Base-by-base conservation (phyloP, 2,888 invertebrate species). In the Cephus nigrinus region DNA sequence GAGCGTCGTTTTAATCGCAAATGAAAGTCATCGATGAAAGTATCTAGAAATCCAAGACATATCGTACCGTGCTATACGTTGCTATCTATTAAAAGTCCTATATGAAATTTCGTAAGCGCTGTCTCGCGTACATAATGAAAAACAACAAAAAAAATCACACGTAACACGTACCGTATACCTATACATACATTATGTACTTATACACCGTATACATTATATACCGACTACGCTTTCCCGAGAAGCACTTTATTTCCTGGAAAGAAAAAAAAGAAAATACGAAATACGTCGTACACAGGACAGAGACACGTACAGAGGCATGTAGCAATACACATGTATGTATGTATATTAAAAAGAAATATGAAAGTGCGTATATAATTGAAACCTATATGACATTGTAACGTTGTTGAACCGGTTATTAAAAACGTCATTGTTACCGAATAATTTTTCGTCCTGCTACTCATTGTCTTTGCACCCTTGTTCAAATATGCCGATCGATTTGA, bases 371-470 rank as follows among this genome's bases (percentile, higher is more conserved):
- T 87, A 87, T 86, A 87, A 87, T 85, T 87, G 85, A 86, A 84
- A 84, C 81, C 82, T 86, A 55, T 55, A 88, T 87, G 84, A 87
- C 83, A 86, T 84, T 89, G 89, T 90, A 89, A 89, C 82, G 87
- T 91, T 91, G 91, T 91, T 91, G 88, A 91, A 91, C 86, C 88
- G 88, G 88, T 91, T 91, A 91, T 91, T 91, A 91, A 91, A 91
- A 86, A 91, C 90, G 89, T 90, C 90, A 91, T 91, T 91, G 91
- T 91, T 91, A 91, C 90, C 87, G 88, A 91, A 91, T 85, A 86
- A 88, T 88, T 88, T 68, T 80, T 82, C 76, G 78, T 79, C 9
- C 23, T 23, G 23, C 1, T 9, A 23, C 9, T 55, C 55, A 55
- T 55, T 55, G 55, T 55, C 55, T 23, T 55, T 23, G 2, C 9